Evolutionary conservation across 1,140 invertebrate species (phyloP).

Genomic region (Psilanteris sp.): DNA sequence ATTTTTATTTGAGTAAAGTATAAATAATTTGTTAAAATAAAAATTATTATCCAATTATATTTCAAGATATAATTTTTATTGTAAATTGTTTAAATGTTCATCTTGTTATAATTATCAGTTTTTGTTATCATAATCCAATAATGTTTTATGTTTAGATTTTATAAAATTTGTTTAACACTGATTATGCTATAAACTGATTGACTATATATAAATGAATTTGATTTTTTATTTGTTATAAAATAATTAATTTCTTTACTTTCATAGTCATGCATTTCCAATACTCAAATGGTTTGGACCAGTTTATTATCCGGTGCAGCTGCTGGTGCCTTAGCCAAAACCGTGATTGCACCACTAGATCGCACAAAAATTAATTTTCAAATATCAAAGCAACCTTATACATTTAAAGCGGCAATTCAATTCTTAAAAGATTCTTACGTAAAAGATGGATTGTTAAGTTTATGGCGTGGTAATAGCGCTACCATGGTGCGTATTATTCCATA

Average conservation of each 20-base stretch:
- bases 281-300: slow-evolving; percentile 84
- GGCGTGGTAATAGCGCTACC: slow-evolving; percentile 98
- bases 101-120: no score
- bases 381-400: slow-evolving; percentile 89
- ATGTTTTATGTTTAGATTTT: no score
- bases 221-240: no score
- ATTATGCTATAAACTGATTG: no score
- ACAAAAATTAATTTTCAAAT: slow-evolving; percentile 99
- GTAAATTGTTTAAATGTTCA: no score
- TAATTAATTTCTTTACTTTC: slow-evolving; percentile 12
- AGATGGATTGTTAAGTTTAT: slow-evolving; percentile 91
- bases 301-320: slow-evolving; percentile 90
- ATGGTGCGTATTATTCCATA: slow-evolving; percentile 98
- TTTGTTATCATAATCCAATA: no score
- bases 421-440: slow-evolving; percentile 84
- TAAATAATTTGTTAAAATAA: no score
- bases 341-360: slow-evolving; percentile 97
- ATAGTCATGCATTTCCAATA: slow-evolving; percentile 74
- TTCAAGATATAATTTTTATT: no score
- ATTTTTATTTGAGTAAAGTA: no score
- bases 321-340: slow-evolving; percentile 97
- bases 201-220: no score
- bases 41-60: no score
- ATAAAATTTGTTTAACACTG: no score
- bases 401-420: slow-evolving; percentile 88